Conservation (phyloP, 2,888 invertebrate genomes). For the Dexiosoma caninum region DNA sequence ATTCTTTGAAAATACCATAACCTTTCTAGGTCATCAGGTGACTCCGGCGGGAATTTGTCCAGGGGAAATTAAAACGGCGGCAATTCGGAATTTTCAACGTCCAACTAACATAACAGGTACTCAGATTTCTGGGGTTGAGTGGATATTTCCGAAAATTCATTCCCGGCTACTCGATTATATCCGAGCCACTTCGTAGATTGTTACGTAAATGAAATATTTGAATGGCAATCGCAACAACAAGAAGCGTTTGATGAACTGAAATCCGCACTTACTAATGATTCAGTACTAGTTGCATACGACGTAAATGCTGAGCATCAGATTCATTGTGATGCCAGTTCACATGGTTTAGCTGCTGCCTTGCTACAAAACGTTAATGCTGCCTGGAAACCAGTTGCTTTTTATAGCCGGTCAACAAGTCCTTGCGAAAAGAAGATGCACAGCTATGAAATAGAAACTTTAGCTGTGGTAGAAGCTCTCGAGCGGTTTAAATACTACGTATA, state of each 20-base stretch:
- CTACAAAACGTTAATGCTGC: background rate
- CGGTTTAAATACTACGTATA: conserved; percentile 50
- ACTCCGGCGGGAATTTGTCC: conserved; percentile 26
- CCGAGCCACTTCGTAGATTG: too few species aligned
- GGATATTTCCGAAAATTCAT: too few species aligned
- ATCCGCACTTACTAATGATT: background rate
- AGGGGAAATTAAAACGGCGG: too few species aligned
- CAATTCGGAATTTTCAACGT: too few species aligned
- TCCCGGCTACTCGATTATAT: too few species aligned
- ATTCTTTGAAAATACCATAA: too few species aligned
- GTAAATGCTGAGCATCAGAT: conserved; percentile 45
- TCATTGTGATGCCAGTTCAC: conserved; percentile 13
- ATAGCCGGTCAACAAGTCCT: conserved; percentile 17
- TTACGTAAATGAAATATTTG: too few species aligned
- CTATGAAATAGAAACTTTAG: conserved; percentile 66
- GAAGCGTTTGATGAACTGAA: conserved; percentile 37
- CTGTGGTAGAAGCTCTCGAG: conserved; percentile 44
- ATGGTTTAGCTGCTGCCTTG: conserved; percentile 25
- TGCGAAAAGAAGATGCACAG: conserved; percentile 49
- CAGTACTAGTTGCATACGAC: conserved; percentile 27
- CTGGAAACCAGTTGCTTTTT: conserved; percentile 13
- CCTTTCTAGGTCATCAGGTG: conserved; percentile 3
- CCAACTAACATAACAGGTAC: too few species aligned
- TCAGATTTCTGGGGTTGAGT: too few species aligned
- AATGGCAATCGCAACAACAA: too few species aligned